Conservation (phyloP, 2,113 vertebrate species). For the Fulmarus glacialis region DNA sequence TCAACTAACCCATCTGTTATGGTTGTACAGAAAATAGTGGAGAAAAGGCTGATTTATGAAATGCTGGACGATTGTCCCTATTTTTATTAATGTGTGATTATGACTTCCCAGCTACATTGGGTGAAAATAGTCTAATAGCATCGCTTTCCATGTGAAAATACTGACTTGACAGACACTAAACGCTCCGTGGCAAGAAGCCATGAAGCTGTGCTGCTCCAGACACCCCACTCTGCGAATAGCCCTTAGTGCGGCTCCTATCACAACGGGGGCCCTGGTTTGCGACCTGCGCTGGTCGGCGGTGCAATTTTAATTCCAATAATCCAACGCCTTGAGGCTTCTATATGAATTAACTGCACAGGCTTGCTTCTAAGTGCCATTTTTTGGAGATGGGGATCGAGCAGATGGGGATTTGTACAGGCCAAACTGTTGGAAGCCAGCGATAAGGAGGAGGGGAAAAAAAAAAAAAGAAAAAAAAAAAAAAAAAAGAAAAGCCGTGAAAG, state of each 20-base stretch:
- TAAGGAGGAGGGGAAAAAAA: not conserved
- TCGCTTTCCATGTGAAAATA: not conserved
- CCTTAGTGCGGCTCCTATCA: not conserved
- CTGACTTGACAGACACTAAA: not conserved
- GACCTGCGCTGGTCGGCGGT: accelerated
- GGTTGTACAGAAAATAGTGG: not conserved
- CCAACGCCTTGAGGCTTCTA: not conserved
- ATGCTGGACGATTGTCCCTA: not conserved
- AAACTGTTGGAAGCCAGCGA: not conserved
- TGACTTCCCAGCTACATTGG: not conserved
- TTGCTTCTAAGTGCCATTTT: constrained; percentile 11
- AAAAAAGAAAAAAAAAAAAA: accelerated
- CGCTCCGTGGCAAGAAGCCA: not conserved
- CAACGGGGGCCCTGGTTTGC: not conserved
- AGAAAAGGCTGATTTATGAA: constrained; percentile 20
- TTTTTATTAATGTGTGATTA: constrained; percentile 46
- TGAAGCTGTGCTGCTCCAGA: not conserved
- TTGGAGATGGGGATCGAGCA: constrained; percentile 13
- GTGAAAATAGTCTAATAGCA: not conserved
- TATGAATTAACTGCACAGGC: not conserved
- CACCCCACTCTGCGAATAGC: not conserved
- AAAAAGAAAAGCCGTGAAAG: not conserved
- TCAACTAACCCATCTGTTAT: constrained; percentile 21
- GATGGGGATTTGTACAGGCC: constrained; percentile 38
- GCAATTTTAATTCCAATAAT: not conserved